Percentiles rank a stretch among this genome's conserved stretches.
Conservation (phyloP, 92 coral and sea anemone genomes). For the Anthopleura xanthogrammica region DNA sequence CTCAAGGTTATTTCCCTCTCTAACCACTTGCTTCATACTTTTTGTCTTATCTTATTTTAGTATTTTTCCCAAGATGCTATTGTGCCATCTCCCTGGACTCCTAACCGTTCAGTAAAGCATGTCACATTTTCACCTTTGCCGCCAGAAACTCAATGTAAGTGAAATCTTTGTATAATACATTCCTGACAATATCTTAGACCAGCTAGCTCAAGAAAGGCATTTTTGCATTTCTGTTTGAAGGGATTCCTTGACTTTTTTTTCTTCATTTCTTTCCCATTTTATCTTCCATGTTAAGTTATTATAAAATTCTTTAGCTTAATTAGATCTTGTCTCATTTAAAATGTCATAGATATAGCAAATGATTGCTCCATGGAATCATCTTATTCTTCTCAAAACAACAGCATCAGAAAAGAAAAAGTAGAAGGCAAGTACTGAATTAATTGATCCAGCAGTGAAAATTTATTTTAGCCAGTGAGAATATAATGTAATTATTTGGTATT, state of each 20-base stretch:
- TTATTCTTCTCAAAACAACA: conserved; percentile 49
- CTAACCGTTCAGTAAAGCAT: conserved; percentile 76
- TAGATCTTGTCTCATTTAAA: background rate
- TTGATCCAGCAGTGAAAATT: no score
- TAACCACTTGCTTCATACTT: no score
- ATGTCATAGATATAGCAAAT: conserved; percentile 54
- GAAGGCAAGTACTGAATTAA: conserved; percentile 50
- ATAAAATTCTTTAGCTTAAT: background rate
- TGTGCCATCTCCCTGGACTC: conserved; percentile 99
- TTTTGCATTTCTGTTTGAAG: no score
- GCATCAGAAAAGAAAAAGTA: conserved; percentile 25
- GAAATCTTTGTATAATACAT: no score
- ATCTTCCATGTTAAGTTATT: no score
- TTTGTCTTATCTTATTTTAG: conserved; percentile 37
- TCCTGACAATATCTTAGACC: no score
- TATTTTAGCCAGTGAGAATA: no score
- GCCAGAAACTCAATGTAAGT: conserved; percentile 93
- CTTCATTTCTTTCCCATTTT: no score
- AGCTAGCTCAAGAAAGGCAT: no score
- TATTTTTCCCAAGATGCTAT: conserved; percentile 90
- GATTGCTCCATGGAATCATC: conserved; percentile 67
- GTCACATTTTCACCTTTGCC: conserved; percentile 96
- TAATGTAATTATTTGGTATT: background rate
- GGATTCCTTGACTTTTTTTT: no score
- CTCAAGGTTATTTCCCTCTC: no score